A percentile compares a stretch with the other conserved stretches of the same genome.
Evolutionary conservation across 2,797 vertebrate genomes (phyloP).

Genomic region (Orestias chungarensis): DNA sequence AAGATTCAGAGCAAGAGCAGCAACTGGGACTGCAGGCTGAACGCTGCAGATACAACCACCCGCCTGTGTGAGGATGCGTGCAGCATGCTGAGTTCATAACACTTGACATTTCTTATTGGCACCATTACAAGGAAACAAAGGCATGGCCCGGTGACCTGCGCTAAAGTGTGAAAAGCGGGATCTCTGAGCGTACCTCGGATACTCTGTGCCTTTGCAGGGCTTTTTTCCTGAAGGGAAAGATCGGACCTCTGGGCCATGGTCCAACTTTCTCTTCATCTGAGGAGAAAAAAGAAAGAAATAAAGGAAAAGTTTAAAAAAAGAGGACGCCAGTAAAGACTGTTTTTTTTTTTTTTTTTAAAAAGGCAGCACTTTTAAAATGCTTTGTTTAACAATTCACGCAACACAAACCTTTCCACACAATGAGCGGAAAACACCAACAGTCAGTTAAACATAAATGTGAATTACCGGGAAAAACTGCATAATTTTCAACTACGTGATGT

Average conservation of each 20-base stretch:
- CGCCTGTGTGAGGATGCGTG: constrained; percentile 41
- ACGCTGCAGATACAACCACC: constrained; percentile 27
- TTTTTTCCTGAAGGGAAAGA: constrained; percentile 99
- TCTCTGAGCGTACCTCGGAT: constrained; percentile 87
- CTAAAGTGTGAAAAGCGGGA: not conserved
- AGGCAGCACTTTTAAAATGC: not conserved
- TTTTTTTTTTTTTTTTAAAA: not conserved
- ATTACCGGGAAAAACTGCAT: too few relatives aligned
- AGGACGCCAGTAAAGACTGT: not conserved
- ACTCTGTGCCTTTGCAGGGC: constrained; percentile 98
- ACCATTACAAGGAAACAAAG: constrained; percentile 32
- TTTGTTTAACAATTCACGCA: not conserved
- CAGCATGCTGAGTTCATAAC: constrained; percentile 23
- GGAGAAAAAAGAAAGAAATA: constrained; percentile 63
- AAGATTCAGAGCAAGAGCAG: constrained; percentile 66
- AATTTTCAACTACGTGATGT: too few relatives aligned
- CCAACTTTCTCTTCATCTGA: constrained; percentile 99
- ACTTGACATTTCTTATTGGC: constrained; percentile 16
- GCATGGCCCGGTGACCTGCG: not conserved
- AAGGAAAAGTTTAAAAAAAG: constrained; percentile 26
- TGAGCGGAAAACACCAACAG: not conserved
- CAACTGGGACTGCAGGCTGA: constrained; percentile 53
- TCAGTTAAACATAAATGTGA: not conserved
- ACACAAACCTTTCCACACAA: not conserved
- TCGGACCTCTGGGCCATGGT: constrained; percentile 99